phyloP scores from a whole-genome alignment of 2,797 vertebrate genomes.

The Myripristis murdjan region DNA sequence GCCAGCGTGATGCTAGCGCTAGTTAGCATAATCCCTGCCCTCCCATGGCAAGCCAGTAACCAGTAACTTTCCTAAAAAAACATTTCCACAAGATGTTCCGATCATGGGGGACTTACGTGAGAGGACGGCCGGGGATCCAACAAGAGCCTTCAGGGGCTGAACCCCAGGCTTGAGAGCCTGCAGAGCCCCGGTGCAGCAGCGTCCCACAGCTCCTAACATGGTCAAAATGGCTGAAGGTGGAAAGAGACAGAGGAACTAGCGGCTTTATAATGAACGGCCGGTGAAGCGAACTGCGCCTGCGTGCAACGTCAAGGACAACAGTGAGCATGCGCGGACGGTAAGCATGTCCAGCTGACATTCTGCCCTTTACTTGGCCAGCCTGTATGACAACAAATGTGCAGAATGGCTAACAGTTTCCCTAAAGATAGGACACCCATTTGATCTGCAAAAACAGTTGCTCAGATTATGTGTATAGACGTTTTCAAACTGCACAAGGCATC shows the following conservation, averaged over 20 bases:
- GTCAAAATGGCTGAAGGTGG: constrained; percentile 82
- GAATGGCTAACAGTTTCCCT: constrained; percentile 12
- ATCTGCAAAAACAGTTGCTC: not conserved
- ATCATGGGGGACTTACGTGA: constrained; percentile 77
- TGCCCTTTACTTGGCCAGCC: constrained; percentile 54
- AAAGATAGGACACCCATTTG: not conserved
- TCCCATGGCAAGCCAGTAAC: constrained; percentile 6
- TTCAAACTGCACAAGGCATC: too few species aligned
- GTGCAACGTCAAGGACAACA: constrained; percentile 17
- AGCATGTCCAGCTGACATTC: constrained; percentile 39
- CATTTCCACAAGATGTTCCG: not conserved
- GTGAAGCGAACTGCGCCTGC: constrained; percentile 69
- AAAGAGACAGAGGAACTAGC: constrained; percentile 71
- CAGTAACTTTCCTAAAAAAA: rapidly evolving
- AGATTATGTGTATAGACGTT: rapidly evolving
- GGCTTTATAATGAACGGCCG: constrained; percentile 77
- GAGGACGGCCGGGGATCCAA: constrained; percentile 84
- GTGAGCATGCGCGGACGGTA: constrained; percentile 60
- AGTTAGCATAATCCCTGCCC: constrained; percentile 45
- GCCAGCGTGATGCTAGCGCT: constrained; percentile 63
- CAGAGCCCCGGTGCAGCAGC: constrained; percentile 73
- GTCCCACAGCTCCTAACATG: constrained; percentile 77
- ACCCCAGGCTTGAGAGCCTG: constrained; percentile 74
- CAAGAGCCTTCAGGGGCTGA: constrained; percentile 82
- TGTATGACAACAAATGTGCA: not conserved